Evolutionary conservation across 2,113 vertebrate species (phyloP).

Genomic region (Hippoglossus stenolepis): DNA sequence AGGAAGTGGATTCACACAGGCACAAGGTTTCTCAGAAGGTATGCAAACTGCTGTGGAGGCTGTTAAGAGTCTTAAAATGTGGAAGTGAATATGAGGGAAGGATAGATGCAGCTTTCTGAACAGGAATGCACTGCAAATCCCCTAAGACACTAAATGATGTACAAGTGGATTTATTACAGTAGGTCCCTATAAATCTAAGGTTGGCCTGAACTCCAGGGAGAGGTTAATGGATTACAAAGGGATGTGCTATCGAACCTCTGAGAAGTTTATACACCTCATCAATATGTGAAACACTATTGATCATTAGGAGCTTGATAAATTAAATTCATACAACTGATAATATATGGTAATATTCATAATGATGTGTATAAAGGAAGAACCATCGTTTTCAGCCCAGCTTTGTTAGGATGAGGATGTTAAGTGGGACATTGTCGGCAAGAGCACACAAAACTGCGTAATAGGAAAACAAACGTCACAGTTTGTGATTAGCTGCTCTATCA

Average conservation of each 20-base stretch:
- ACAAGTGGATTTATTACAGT: slow-evolving; percentile 87
- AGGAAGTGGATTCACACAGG: slow-evolving; percentile 12
- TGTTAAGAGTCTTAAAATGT: slow-evolving; percentile 54
- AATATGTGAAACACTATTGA: slow-evolving; percentile 86
- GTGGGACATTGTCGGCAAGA: slow-evolving; percentile 44
- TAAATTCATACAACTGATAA: slow-evolving; percentile 84
- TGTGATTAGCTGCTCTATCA: slow-evolving; percentile 17
- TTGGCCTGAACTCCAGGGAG: slow-evolving; percentile 86
- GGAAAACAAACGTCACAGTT: slow-evolving; percentile 21
- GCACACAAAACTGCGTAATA: slow-evolving; percentile 45
- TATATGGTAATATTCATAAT: slow-evolving; percentile 76
- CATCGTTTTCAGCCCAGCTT: slow-evolving; percentile 19
- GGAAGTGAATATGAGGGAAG: slow-evolving; percentile 60
- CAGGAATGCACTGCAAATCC: slow-evolving; percentile 78
- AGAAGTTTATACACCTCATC: slow-evolving; percentile 88
- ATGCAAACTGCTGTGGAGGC: slow-evolving; percentile 34
- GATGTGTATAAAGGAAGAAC: slow-evolving; percentile 52
- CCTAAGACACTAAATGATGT: slow-evolving; percentile 86
- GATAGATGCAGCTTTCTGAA: slow-evolving; percentile 73
- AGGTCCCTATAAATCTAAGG: slow-evolving; percentile 86
- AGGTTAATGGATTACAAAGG: slow-evolving; percentile 90
- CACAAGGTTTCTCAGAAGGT: slow-evolving; percentile 17
- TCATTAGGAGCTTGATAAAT: slow-evolving; percentile 84
- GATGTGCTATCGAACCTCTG: slow-evolving; percentile 84
- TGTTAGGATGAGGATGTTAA: slow-evolving; percentile 53